phyloP scores from a whole-genome alignment of 2,797 vertebrate species.

The Microtus agrestis region DNA sequence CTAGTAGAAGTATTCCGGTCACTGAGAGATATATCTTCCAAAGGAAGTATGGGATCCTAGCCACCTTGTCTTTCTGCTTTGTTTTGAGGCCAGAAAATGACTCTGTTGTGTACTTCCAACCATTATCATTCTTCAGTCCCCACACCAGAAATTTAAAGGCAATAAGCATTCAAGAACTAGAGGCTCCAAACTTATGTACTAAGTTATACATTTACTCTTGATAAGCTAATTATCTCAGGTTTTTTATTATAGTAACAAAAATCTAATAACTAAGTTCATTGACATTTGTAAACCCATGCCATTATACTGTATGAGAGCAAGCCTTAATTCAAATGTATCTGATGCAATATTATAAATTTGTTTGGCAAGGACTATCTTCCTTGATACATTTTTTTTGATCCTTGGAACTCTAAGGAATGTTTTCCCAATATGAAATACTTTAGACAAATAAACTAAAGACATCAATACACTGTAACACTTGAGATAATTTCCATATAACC shows the following conservation, averaged over 20 bases:
- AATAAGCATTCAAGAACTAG: not conserved
- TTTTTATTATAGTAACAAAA: not conserved
- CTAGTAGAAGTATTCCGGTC: not conserved
- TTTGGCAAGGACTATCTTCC: not conserved
- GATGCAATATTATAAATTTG: not conserved
- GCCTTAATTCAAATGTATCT: not conserved
- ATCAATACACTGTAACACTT: not conserved
- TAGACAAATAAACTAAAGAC: not conserved
- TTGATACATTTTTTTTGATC: not conserved
- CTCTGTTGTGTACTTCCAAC: not conserved
- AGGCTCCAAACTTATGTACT: too few relatives aligned
- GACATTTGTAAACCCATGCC: not conserved
- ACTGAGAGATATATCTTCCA: not conserved
- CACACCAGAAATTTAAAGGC: not conserved
- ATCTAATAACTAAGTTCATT: not conserved
- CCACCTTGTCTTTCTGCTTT: not conserved
- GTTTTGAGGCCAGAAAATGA: not conserved
- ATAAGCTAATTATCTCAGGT: not conserved
- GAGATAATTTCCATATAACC: not conserved
- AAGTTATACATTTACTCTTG: not conserved
- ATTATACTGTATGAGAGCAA: not conserved
- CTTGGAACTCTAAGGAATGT: not conserved
- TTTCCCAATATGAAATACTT: not conserved
- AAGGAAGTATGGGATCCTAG: not conserved
- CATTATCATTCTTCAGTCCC: not conserved